Evolutionary conservation across 2,797 vertebrate genomes (phyloP), one percentile per base, ranked within the genome.

Genomic region (Pangasius macronema): DNA sequence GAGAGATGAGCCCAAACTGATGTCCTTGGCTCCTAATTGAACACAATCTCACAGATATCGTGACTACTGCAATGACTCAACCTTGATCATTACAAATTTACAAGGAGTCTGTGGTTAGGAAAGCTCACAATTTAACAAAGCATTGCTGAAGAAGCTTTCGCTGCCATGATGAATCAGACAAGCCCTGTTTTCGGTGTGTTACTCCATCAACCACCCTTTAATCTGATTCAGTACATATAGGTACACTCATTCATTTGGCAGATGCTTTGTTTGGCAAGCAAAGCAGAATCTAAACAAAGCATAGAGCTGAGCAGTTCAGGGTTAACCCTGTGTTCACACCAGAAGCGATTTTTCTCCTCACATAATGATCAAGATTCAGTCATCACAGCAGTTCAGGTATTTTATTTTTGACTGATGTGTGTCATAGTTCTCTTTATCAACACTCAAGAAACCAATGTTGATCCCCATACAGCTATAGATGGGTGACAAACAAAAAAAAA

Each of bases 1-100:
- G 72, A 39, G 33, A 86, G 57, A 39, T 20, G 49, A 68, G 63
- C 63, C 49, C 61, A 86, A 80, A 70, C 85, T 68, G 59, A 86
- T 86, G 65, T 80, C 76, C 61, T 80, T 68, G 63, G 65, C 42
- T 75, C 20, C 65, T 86, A 86, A 86, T 81, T 70, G 85, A 80
- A 86, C 85, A 81, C 10, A 36, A 70, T 80, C 76, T 42, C 33
- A n/a, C 85, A 81, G 76, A 86, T 70, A 63, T 68, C 33, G 24
- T 33, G 22, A 86, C 49, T 67, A 53, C 76, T 81, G 30, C 63
- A 65, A 81, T 70, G 51, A 84, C 83, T 70, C 61, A 49, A 65
- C 39, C 70, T 59, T 65, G 70, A 75, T 61, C 3, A 7, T 53
- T 55, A 57, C 49, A 86, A 86, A 86, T 80, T 76, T 42, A 70